A percentile compares a stretch with the other conserved stretches of the same genome.
Conservation (phyloP, 2,797 vertebrate genomes). For the Crocidura indochinensis region DNA sequence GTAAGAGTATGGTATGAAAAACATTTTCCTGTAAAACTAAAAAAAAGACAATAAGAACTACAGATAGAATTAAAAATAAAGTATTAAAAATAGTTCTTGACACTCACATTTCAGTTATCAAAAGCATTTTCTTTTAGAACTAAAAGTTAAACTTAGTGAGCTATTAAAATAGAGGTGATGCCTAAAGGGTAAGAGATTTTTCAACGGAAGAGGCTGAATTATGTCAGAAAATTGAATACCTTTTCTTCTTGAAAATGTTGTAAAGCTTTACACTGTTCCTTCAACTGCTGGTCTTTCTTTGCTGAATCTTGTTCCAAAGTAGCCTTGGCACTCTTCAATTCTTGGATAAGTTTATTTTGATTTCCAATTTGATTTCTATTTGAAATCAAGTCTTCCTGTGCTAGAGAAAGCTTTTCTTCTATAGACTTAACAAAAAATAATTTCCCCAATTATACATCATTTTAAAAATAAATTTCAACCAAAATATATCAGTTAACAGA, state of each 20-base stretch:
- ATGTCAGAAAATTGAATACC: conserved; percentile 88
- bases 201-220: neutral
- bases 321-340: conserved; percentile 90
- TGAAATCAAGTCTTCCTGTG: conserved; percentile 96
- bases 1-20: neutral
- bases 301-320: conserved; percentile 92
- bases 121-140: neutral
- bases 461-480: conserved; percentile 58
- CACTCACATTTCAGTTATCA: conserved; percentile 40
- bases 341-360: conserved; percentile 93
- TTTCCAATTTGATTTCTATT: conserved; percentile 94
- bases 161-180: neutral
- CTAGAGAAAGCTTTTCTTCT: conserved; percentile 94
- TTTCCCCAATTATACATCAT: conserved; percentile 50
- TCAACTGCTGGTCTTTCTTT: conserved; percentile 92
- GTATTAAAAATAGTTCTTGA: neutral
- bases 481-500: conserved; percentile 60
- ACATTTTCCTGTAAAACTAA: conserved; percentile 39
- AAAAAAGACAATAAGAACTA: conserved; percentile 46
- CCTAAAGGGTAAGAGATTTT: accelerated
- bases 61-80: neutral
- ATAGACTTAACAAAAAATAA: conserved; percentile 90
- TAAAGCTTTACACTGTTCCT: conserved; percentile 91
- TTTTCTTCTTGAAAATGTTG: conserved; percentile 94
- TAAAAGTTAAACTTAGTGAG: neutral